Conservation (phyloP, 2,797 vertebrate genomes). For the Pseudochirops corinnae region DNA sequence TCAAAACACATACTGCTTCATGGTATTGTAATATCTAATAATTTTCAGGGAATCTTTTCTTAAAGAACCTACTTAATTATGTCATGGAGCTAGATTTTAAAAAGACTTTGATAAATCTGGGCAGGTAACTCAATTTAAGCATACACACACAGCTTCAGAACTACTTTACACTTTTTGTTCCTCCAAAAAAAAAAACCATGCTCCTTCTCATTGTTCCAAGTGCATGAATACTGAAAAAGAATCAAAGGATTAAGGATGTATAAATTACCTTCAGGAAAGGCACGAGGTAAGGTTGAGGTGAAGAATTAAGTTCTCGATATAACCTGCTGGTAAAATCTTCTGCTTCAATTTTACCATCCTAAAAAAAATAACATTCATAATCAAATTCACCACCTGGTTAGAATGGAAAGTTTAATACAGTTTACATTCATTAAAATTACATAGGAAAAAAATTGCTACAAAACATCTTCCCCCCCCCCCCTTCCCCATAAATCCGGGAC, state of each 20-base stretch:
- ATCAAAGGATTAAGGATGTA: not conserved
- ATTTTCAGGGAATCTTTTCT: not conserved
- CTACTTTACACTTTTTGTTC: not conserved
- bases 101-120: not conserved
- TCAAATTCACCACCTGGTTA: not conserved
- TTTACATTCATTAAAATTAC: no score
- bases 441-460: no score
- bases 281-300: slow-evolving; percentile 99
- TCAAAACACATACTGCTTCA: fast-evolving
- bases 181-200: not conserved
- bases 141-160: not conserved
- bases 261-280: slow-evolving; percentile 97
- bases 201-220: not conserved
- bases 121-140: not conserved
- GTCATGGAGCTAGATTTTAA: not conserved
- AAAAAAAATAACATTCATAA: slow-evolving; percentile 68
- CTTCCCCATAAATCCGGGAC: no score
- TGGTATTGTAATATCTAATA: not conserved
- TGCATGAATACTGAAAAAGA: not conserved
- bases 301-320: slow-evolving; percentile 98
- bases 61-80: not conserved
- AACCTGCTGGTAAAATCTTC: slow-evolving; percentile 98
- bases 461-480: no score
- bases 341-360: slow-evolving; percentile 97
- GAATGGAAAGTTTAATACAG: not conserved